Evolutionary conservation across 2,888 invertebrate genomes (phyloP), one percentile per base, ranked within the genome.

Genomic region (Amphipoea lucens): DNA sequence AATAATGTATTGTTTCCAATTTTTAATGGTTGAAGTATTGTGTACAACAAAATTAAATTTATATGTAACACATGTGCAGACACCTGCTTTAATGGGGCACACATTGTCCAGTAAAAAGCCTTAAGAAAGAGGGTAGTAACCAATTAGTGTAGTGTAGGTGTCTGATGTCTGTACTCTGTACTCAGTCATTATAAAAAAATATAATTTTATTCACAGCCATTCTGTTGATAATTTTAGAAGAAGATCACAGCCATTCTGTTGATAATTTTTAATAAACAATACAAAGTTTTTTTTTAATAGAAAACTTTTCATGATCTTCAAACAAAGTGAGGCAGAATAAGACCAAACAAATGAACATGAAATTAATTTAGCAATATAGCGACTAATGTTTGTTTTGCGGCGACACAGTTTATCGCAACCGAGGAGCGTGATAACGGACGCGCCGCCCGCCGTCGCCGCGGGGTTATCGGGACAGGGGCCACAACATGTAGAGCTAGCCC

Each of bases 391-490:
- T 82, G 74, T 74, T 74, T 63, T 29, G 36, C 63, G 23, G 70
- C 11, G 0, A 29, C 17, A 48, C 62, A 51, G 51, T 48, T 80
- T 79, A 79, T 82, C 83, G 9, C 60, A 17, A 36, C 14, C 66
- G 20, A 40, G 29, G 23, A 17, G 60, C 63, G 48, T 63, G 79
- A 83, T 79, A 83, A 54, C 17, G 0, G 23, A 0, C 29, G 36
- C 67, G 48, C 68, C 23, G 23, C 7, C 12, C 23, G 23, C 45
- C 57, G 17, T 20, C 42, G 20, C 23, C n/a, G 48, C 51, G 23
- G 69, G 83, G 82, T 83, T 83, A 83, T 83, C 82, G n/a, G 23
- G 1, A n/a, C 29, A 11, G 20, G 62, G 23, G 48, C n/a, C 54
- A 23, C 40, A 42, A 60, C 14, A 36, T 51, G 29, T 20, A 1